phyloP scores from a whole-genome alignment of 2,888 invertebrate species.

The Athripsodes cinereus region DNA sequence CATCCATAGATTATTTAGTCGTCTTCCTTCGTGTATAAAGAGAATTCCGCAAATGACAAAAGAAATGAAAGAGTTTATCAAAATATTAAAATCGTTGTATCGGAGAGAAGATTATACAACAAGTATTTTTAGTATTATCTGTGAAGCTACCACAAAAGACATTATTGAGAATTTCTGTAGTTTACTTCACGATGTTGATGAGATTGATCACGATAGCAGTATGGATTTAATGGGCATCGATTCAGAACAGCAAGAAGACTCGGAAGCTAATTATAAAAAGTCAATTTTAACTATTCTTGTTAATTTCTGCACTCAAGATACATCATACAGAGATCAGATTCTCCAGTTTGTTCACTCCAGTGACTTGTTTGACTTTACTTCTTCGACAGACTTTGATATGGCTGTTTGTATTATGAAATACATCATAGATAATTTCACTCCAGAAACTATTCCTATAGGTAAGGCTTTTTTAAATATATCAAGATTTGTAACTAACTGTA shows the following conservation, averaged over 20 bases:
- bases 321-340: slow-evolving; percentile 37
- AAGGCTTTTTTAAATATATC: slow-evolving; percentile 19
- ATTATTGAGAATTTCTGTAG: slow-evolving; percentile 14
- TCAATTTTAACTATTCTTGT: slow-evolving; percentile 38
- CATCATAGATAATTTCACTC: slow-evolving; percentile 31
- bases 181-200: slow-evolving; percentile 8
- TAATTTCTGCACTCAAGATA: slow-evolving; percentile 37
- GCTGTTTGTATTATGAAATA: slow-evolving; percentile 36
- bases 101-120: slow-evolving; percentile 10
- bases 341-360: slow-evolving; percentile 38
- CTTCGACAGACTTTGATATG: slow-evolving; percentile 35
- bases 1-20: neutral
- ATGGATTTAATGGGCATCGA: slow-evolving; percentile 17
- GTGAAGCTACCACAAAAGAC: slow-evolving; percentile 17
- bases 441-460: slow-evolving; percentile 38
- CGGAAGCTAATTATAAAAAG: slow-evolving; percentile 32
- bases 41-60: neutral
- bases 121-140: slow-evolving; percentile 8
- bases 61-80: slow-evolving; percentile 10
- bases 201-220: slow-evolving; percentile 8
- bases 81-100: slow-evolving; percentile 12
- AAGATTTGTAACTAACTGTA: too few species aligned
- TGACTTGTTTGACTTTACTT: slow-evolving; percentile 37
- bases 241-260: neutral
- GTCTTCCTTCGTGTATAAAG: neutral